Base-by-base conservation (phyloP, 2,113 vertebrate genomes). In the Piprites chloris region DNA sequence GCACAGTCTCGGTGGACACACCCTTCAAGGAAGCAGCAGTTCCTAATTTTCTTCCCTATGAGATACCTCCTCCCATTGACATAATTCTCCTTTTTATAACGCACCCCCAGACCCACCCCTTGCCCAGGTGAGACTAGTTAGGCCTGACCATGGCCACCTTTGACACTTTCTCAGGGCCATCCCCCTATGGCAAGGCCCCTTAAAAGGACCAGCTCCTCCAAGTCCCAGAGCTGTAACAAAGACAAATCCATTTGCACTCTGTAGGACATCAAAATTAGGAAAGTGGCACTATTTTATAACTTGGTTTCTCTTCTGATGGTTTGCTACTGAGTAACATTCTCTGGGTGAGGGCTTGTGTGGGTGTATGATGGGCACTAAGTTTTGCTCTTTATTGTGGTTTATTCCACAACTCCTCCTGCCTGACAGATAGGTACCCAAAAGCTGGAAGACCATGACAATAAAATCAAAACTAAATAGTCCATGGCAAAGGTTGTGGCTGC, bases 1-100 rank as follows among this genome's bases (percentile, higher is more conserved):
- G n/a, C 94, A 61, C 62, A 77, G 32, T 66, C 88, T 88, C 32
- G 0, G 63, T 74, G 47, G 56, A 56, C 94, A 96, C 96, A 78
- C 96, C 96, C 94, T 93, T 90, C 80, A 90, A 87, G 86, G 95
- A 95, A 96, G 47, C 73, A 84, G 22, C 84, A 93, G 56, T 94
- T 96, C 95, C 86, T 91, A 81, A 95, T 93, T 93, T 87, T 61
- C 94, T 75, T 81, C 84, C 73, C 77, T 39, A 0, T 59, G 76
- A 89, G 90, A 84, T 55, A 74, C 61, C 65, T 84, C 90, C 92
- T 95, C 88, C 88, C 94, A 84, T 88, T 63, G 68, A 90, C 68
- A 78, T 86, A 77, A 96, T 69, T 22, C 76, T 95, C 14, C 58
- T 82, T 82, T 91, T 68, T 81, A 41, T n/a, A 91, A 72, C 0